phyloP scores from a whole-genome alignment of 2,113 vertebrate genomes.

The Cynocephalus volans region DNA sequence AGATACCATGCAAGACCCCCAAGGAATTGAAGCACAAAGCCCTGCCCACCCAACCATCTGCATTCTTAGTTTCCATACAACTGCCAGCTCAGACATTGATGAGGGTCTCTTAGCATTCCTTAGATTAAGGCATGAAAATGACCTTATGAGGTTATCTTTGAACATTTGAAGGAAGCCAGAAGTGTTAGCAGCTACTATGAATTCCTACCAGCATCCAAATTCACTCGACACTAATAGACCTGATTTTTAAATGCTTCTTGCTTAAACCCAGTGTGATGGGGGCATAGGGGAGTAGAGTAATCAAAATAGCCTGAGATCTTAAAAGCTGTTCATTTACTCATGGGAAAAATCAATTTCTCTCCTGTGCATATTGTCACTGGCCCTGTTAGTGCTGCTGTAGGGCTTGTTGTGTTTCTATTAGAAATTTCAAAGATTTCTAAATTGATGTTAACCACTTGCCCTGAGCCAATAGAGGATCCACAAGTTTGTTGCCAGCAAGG shows the following conservation, averaged over 20 bases:
- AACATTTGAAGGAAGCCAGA: conserved; percentile 35
- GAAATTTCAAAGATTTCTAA: conserved; percentile 79
- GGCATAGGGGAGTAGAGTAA: neutral
- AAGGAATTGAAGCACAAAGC: neutral
- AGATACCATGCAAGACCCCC: neutral
- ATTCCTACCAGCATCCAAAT: conserved; percentile 51
- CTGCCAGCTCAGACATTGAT: neutral
- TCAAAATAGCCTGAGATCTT: conserved; percentile 75
- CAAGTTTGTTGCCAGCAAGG: neutral
- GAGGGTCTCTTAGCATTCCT: conserved; percentile 16
- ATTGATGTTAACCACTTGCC: conserved; percentile 76
- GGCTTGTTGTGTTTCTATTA: conserved; percentile 77
- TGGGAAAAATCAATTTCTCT: conserved; percentile 78
- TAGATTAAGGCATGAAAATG: conserved; percentile 26
- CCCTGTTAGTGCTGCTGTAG: conserved; percentile 62
- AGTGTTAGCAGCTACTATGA: conserved; percentile 39
- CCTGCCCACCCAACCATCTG: neutral
- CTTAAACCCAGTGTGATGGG: conserved; percentile 24
- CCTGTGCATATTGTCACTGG: conserved; percentile 52
- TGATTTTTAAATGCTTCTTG: conserved; percentile 66
- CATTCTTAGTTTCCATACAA: neutral
- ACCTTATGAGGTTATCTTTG: neutral
- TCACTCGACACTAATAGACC: conserved; percentile 43
- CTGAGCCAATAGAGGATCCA: conserved; percentile 41
- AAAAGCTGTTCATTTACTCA: conserved; percentile 70